Conservation (phyloP, 2,797 vertebrate genomes). For the Scyliorhinus canicula region DNA sequence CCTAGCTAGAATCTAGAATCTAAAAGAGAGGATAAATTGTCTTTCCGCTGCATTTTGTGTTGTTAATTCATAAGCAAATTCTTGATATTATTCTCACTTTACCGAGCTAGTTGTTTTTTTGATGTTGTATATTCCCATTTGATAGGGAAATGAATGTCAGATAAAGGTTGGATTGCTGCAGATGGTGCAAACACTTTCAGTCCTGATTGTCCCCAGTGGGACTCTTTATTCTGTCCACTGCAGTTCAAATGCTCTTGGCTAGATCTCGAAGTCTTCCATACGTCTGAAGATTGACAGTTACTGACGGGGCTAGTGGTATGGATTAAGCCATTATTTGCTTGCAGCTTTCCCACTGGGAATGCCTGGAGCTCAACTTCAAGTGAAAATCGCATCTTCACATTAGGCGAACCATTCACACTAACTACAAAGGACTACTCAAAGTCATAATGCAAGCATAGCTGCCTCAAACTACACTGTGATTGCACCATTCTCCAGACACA, state of each 20-base stretch:
- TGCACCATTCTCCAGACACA: slow-evolving; percentile 18
- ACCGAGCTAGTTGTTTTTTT: neutral
- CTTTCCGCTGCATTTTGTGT: neutral
- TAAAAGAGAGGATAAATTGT: neutral
- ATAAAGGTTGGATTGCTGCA: slow-evolving; percentile 65
- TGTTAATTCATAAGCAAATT: neutral
- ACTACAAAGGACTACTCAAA: slow-evolving; percentile 11
- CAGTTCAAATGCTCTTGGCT: slow-evolving; percentile 48
- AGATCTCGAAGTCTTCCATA: slow-evolving; percentile 37
- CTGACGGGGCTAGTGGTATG: slow-evolving; percentile 49
- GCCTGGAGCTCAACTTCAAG: neutral
- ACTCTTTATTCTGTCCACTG: slow-evolving; percentile 49
- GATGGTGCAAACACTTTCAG: slow-evolving; percentile 69
- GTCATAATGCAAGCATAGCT: slow-evolving; percentile 4
- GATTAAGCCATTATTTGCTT: slow-evolving; percentile 43
- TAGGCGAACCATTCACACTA: slow-evolving; percentile 7
- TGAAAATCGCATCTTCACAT: neutral
- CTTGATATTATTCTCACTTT: neutral
- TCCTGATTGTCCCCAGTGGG: slow-evolving; percentile 74
- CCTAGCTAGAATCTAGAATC: neutral
- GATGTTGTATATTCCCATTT: slow-evolving; percentile 2
- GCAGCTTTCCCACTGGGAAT: neutral
- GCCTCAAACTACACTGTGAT: neutral
- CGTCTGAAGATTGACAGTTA: slow-evolving; percentile 43
- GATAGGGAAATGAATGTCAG: neutral